Base-by-base conservation (phyloP, 2,797 vertebrate genomes). In the Phoebastria nigripes region DNA sequence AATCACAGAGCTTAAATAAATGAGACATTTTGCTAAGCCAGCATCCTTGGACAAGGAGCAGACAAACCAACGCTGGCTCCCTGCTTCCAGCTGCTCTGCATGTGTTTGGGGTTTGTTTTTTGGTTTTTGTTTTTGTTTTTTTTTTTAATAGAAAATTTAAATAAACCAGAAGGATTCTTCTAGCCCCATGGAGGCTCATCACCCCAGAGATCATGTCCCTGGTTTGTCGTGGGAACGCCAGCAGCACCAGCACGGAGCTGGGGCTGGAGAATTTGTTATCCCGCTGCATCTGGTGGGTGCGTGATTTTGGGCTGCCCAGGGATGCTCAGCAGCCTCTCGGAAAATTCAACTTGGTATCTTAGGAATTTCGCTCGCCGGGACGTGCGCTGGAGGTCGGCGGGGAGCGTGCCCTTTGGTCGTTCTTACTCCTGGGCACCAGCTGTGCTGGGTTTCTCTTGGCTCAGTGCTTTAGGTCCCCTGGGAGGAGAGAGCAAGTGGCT, bases 371-470 rank as follows among this genome's bases (percentile, higher is more conserved):
- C 41, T 80, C 0, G 1, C 19, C 3, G 19, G 74, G 54, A 51
- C 5, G 2, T 70, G 63, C 2, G 6, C 85, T 44, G 44, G 42
- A 44, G 69, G 63, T 39, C 3, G 0, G 11, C 1, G 4, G 26
- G 29, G 70, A 84, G 12, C 1, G 0, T 72, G 29, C 7, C 39
- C 12, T 55, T n/a, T 29, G 29, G 26, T 47, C 5, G 0, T 54
- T 65, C 18, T 35, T 61, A 3, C 21, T 81, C 15, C 90, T 66
- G 82, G 58, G 42, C 62, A 83, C 58, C 82, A 89, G 89, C 93
- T 96, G 94, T 54, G 61, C 82, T 54, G 49, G 5, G 49, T 93
- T 96, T 81, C 41, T 88, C 61, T 90, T 86, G 83, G 56, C 85
- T 71, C 8, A 0, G 31, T 20, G 37, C 25, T 90, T 81, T 63